phyloP scores from a whole-genome alignment of 2,797 vertebrate genomes.

The Serranus cabrilla region DNA sequence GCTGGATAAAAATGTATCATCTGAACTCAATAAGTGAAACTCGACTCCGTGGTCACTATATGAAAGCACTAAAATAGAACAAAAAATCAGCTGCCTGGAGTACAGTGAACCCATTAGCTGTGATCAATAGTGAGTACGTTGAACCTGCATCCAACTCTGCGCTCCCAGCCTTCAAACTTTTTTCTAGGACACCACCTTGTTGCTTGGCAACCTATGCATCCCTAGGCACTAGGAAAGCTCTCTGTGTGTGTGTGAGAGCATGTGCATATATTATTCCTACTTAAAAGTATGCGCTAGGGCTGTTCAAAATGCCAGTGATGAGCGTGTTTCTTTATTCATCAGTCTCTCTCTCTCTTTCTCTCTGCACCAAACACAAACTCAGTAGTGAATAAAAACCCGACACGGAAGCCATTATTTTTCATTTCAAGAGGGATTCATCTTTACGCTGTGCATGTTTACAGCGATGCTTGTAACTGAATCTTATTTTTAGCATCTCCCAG shows the following conservation, averaged over 20 bases:
- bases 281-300: constrained; percentile 51
- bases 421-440: constrained; percentile 24
- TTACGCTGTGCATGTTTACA: neutral
- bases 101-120: constrained; percentile 56
- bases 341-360: neutral
- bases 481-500: constrained; percentile 46
- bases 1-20: constrained; percentile 22
- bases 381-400: constrained; percentile 4
- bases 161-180: constrained; percentile 67
- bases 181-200: constrained; percentile 84
- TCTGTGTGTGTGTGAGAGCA: constrained; percentile 16
- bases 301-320: constrained; percentile 58
- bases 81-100: constrained; percentile 14
- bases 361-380: constrained; percentile 42
- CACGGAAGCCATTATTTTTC: constrained; percentile 15
- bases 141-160: constrained; percentile 47
- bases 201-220: constrained; percentile 85
- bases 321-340: constrained; percentile 41
- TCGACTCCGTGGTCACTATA: constrained; percentile 31
- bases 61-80: constrained; percentile 33
- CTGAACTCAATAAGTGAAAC: constrained; percentile 51
- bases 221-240: constrained; percentile 61
- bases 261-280: constrained; percentile 65
- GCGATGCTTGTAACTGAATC: constrained; percentile 5
- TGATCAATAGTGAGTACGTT: constrained; percentile 56